Percentiles rank a stretch among this genome's conserved stretches.
Conservation (phyloP, 2,113 vertebrate genomes). For the Daubentonia madagascariensis region DNA sequence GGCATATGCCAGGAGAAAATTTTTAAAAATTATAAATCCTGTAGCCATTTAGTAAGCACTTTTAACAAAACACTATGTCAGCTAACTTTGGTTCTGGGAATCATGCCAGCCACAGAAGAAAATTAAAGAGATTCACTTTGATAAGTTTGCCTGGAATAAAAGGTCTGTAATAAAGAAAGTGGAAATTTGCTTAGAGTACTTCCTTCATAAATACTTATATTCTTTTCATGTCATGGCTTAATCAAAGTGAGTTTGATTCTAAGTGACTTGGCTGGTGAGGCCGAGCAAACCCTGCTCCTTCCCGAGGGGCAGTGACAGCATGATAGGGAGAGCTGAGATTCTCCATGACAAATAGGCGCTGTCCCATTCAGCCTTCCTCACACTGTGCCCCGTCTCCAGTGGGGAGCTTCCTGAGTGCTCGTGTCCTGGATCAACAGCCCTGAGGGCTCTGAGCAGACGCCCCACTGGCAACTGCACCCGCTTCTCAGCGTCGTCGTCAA, state of each 20-base stretch:
- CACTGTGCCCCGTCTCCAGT: accelerated
- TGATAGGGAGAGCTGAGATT: accelerated
- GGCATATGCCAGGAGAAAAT: background rate
- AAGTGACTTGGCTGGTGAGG: background rate
- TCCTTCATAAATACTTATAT: background rate
- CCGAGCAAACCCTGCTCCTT: background rate
- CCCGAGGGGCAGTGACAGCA: accelerated
- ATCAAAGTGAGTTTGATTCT: background rate
- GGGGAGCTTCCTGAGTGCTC: background rate
- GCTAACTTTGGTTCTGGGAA: background rate
- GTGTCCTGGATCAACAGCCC: background rate
- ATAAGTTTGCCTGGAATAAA: background rate
- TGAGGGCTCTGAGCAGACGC: background rate
- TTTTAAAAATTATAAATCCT: background rate
- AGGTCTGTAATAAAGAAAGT: background rate
- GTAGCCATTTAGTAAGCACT: background rate
- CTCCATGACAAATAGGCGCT: accelerated
- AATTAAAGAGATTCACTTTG: background rate
- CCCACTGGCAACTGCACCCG: accelerated
- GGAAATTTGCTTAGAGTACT: background rate
- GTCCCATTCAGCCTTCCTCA: accelerated
- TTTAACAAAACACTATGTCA: background rate
- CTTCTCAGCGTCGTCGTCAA: too few relatives aligned
- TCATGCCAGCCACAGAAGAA: background rate
- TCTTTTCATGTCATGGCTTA: background rate